Percentiles rank a stretch among this genome's conserved stretches.
Conservation (phyloP, 2,113 vertebrate genomes). For the Nestor notabilis region DNA sequence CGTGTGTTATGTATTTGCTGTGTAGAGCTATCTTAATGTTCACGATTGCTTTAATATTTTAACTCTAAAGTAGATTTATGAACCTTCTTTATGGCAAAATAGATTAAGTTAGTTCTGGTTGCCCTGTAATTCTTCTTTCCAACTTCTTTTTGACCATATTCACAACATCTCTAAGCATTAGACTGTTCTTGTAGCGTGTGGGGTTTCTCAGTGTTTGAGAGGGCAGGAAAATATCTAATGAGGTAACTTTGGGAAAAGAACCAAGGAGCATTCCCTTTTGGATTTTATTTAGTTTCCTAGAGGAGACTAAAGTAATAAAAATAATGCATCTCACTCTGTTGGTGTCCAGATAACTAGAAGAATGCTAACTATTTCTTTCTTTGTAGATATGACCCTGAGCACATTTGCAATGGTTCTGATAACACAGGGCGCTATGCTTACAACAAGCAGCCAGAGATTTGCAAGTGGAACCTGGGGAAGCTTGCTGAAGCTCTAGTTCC, state of each 20-base stretch:
- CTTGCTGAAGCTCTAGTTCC: constrained; percentile 91
- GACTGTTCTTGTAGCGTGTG: not conserved
- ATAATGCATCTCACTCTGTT: not conserved
- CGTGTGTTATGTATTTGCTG: rapidly evolving
- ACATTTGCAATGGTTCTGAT: constrained; percentile 94
- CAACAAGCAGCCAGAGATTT: constrained; percentile 90
- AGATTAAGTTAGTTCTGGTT: not conserved
- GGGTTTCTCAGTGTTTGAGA: not conserved
- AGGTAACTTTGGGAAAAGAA: not conserved
- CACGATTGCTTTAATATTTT: not conserved
- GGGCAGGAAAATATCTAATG: not conserved
- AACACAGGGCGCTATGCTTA: constrained; percentile 90
- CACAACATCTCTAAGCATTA: not conserved
- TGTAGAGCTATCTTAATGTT: not conserved
- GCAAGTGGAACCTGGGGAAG: constrained; percentile 93
- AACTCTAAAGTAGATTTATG: not conserved
- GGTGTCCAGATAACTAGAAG: not conserved
- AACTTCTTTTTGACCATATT: not conserved
- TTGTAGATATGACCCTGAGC: constrained; percentile 91
- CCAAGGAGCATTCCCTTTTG: not conserved
- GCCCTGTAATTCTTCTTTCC: not conserved
- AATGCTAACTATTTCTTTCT: not conserved
- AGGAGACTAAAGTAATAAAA: not conserved
- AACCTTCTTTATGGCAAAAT: not conserved
- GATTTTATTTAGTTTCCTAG: not conserved